Percentiles rank a stretch among this genome's conserved stretches.
Evolutionary conservation across 2,797 vertebrate species (phyloP).

Genomic region (Enteromius treurensis): DNA sequence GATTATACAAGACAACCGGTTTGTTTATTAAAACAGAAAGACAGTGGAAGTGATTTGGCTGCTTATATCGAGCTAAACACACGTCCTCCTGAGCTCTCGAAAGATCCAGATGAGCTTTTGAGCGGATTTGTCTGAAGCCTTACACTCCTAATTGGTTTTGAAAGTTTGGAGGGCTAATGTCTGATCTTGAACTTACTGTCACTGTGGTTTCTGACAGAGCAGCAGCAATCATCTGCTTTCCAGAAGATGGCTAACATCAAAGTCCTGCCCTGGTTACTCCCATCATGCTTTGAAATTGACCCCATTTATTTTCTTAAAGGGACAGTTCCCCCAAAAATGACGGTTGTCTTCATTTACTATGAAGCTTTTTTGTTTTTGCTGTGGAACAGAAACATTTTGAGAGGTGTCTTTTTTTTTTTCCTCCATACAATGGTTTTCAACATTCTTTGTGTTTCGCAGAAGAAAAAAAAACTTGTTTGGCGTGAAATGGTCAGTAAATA

Average conservation of each 20-base stretch:
- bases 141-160: constrained; percentile 27
- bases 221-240: neutral
- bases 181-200: constrained; percentile 20
- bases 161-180: constrained; percentile 29
- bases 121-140: constrained; percentile 16
- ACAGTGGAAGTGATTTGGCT: constrained; percentile 34
- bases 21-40: constrained; percentile 46
- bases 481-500: neutral
- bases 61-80: constrained; percentile 27
- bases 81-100: constrained; percentile 6
- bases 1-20: constrained; percentile 44
- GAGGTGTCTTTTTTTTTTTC: neutral
- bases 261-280: neutral
- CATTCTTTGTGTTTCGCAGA: neutral
- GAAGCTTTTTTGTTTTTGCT: neutral
- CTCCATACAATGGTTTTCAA: neutral
- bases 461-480: neutral
- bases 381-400: neutral
- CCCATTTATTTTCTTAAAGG: neutral
- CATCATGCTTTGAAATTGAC: constrained; percentile 17
- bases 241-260: constrained; percentile 7
- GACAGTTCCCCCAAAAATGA: neutral
- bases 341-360: neutral
- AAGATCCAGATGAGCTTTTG: constrained; percentile 6
- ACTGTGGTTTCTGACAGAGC: neutral